Base-by-base conservation (phyloP, 2,888 invertebrate species). In the Nomada goodeniana region DNA sequence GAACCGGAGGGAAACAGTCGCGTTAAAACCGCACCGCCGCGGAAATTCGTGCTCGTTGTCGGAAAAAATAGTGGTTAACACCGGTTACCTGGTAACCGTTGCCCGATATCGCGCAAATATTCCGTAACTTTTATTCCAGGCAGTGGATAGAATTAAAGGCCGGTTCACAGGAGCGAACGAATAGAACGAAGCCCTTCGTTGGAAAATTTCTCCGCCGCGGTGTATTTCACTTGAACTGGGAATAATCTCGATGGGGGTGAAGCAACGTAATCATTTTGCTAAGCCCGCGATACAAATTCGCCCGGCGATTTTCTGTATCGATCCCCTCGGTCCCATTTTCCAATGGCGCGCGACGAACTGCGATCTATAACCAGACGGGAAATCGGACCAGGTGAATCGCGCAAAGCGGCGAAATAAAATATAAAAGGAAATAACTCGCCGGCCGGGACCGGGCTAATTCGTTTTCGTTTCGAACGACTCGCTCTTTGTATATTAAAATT, bases 231-330 rank as follows among this genome's bases (percentile, higher is more conserved):
- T 29, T 29, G 29, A 36, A 36, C 36, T 36, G 36, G 36, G 7
- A 36, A 36, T 36, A 36, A 36, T 36, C 36, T 7, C 36, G 36
- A 36, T 1, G 36, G 1, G 36, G 5, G 36, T 36, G 36, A 36
- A 36, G 36, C 36, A 7, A 5, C 36, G 36, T 36, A 36, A 36
- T 36, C 36, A 36, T 36, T 36, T 36, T 36, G 36, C 36, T 9
- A 5, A 36, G 36, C 9, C 36, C 26, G 15, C 15, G n/a, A 29
- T 52, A 59, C 53, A 61, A 44, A 20, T 59, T 29, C 50, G 57
- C 64, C 75, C 64, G 23, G 36, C 60, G 59, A 71, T 77, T 73
- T 67, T 84, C 70, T 59, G 63, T 82, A 76, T 64, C 74, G 68
- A 80, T 71, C 52, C 20, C 13, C 36, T 20, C 42, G 42, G 36